phyloP scores from a whole-genome alignment of 2,797 vertebrate genomes.

The Paramormyrops hopkinsi region DNA sequence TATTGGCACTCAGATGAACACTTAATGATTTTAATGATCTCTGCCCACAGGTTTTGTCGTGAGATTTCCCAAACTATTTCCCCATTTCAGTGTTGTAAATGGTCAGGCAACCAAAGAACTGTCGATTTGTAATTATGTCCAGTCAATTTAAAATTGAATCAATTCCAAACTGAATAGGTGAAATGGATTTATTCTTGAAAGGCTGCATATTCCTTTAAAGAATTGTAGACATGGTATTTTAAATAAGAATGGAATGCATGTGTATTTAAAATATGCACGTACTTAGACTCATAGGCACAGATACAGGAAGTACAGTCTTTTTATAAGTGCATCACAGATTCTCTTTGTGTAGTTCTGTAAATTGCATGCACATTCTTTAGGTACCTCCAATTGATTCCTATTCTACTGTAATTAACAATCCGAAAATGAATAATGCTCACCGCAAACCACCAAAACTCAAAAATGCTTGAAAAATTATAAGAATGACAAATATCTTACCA shows the following conservation, averaged over 20 bases:
- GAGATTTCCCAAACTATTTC: not conserved
- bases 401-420: not conserved
- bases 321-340: not conserved
- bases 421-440: not conserved
- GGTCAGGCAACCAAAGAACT: not conserved
- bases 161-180: slow-evolving; percentile 5
- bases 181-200: not conserved
- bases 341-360: not conserved
- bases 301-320: not conserved
- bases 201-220: not conserved
- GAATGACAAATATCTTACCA: not conserved
- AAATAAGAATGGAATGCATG: not conserved
- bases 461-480: not conserved
- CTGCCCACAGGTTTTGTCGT: not conserved
- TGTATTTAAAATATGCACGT: not conserved
- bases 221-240: not conserved
- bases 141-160: not conserved
- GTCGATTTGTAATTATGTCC: not conserved
- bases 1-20: not conserved
- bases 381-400: not conserved
- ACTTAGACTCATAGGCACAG: not conserved
- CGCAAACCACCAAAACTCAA: not conserved
- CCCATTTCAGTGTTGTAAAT: not conserved
- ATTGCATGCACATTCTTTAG: not conserved
- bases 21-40: slow-evolving; percentile 1